These are phyloP conservation scores for Hirundo rustica DNA, from an alignment of 2,797 vertebrate species.

Conservation along the genomic window DNA sequence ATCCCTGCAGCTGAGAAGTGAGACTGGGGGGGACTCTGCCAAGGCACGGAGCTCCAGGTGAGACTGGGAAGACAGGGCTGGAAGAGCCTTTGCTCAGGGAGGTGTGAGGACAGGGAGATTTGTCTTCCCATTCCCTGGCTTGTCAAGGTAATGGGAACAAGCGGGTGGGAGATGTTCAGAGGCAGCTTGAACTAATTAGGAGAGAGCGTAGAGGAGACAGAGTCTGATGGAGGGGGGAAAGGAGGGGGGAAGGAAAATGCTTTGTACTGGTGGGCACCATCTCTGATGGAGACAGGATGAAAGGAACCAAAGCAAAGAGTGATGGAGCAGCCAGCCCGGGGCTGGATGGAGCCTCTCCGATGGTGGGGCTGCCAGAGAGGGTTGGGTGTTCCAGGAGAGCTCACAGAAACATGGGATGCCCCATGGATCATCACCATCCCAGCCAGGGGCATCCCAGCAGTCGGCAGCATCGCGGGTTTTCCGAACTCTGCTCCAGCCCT, in stretches of 20 bases:
- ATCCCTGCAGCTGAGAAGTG: neutral
- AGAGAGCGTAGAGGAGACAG: neutral
- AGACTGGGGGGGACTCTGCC: neutral
- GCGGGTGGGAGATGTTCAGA: neutral
- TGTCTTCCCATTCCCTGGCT: neutral
- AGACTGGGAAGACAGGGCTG: neutral
- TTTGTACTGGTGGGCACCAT: neutral
- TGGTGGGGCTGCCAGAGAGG: neutral
- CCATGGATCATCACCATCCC: rapidly evolving
- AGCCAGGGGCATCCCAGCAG: neutral
- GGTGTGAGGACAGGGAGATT: neutral
- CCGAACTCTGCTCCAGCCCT: neutral
- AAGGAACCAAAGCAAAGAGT: neutral
- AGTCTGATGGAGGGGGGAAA: neutral
- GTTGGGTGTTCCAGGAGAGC: neutral
- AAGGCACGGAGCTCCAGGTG: neutral
- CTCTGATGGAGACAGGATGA: neutral
- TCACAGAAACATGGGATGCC: neutral
- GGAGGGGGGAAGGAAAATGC: neutral
- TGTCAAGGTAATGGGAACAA: constrained; percentile 36
- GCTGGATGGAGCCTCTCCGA: neutral
- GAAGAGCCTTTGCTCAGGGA: neutral
- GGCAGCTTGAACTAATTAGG: constrained; percentile 12
- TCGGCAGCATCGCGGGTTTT: rapidly evolving
- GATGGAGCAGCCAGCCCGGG: neutral